A percentile compares a stretch with the other conserved stretches of the same genome.
phyloP scores from a whole-genome alignment of 2,113 vertebrate species.

The Embiotoca jacksoni region DNA sequence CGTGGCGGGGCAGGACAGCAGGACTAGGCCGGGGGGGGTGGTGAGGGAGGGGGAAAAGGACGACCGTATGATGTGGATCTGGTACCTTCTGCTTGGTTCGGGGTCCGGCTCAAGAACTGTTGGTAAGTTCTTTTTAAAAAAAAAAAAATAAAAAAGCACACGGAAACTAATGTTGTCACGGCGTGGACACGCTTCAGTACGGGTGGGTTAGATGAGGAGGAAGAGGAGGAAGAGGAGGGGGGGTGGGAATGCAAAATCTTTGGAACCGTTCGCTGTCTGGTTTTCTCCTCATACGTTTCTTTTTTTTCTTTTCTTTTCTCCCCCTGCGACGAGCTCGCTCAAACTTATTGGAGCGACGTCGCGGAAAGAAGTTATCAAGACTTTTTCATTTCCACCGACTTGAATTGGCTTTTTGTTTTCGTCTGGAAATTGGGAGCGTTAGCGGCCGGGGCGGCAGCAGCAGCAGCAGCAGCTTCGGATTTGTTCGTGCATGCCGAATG shows the following conservation, averaged over 20 bases:
- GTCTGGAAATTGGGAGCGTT: not conserved
- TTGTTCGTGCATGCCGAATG: not conserved
- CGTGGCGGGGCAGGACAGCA: conserved; percentile 67
- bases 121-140: conserved; percentile 88
- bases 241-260: not conserved
- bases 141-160: conserved; percentile 21
- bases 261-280: not conserved
- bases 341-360: not conserved
- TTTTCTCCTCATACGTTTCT: not conserved
- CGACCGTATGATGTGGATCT: conserved; percentile 87
- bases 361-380: not conserved
- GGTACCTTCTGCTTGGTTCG: conserved; percentile 88
- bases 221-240: not conserved
- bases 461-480: no score
- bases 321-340: not conserved
- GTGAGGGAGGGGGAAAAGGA: not conserved
- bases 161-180: conserved; percentile 48
- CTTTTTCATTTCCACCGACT: conserved; percentile 6
- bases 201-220: not conserved
- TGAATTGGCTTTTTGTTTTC: not conserved
- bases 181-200: conserved; percentile 40
- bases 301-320: not conserved
- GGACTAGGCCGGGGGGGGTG: conserved; percentile 55
- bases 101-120: conserved; percentile 83
- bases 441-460: not conserved